Evolutionary conservation across 2,797 vertebrate species (phyloP).

Genomic region (Manis crassicaudata): DNA sequence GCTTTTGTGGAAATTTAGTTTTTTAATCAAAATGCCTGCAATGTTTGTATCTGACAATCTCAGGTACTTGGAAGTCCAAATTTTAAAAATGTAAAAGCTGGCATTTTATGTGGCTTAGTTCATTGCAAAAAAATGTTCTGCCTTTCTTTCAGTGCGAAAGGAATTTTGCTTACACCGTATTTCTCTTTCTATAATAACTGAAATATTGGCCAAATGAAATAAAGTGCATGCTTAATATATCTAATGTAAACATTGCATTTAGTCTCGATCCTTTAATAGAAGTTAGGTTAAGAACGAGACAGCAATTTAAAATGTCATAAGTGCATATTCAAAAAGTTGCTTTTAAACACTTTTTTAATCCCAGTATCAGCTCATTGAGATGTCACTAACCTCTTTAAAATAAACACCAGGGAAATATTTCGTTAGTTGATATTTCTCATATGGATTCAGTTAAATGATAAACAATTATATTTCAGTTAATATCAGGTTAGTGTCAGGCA

Average conservation of each 20-base stretch:
- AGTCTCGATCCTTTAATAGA: not conserved
- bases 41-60: not conserved
- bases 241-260: not conserved
- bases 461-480: not conserved
- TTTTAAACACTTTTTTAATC: not conserved
- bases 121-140: not conserved
- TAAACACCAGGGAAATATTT: not conserved
- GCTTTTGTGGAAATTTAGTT: not conserved
- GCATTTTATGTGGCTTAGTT: not conserved
- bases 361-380: not conserved
- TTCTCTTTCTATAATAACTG: not conserved
- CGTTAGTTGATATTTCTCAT: not conserved
- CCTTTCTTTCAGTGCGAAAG: not conserved
- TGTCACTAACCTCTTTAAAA: not conserved
- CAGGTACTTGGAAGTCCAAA: not conserved
- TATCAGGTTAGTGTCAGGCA: not conserved
- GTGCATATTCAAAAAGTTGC: not conserved
- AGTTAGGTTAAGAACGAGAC: not conserved
- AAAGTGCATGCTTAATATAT: not conserved
- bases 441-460: not conserved
- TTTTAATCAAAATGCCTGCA: not conserved
- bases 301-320: not conserved
- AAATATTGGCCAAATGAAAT: slow-evolving; percentile 16
- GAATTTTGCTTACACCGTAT: not conserved
- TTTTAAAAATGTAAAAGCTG: not conserved